Base-by-base conservation (phyloP, 2,113 vertebrate species). In the Gavialis gangeticus region DNA sequence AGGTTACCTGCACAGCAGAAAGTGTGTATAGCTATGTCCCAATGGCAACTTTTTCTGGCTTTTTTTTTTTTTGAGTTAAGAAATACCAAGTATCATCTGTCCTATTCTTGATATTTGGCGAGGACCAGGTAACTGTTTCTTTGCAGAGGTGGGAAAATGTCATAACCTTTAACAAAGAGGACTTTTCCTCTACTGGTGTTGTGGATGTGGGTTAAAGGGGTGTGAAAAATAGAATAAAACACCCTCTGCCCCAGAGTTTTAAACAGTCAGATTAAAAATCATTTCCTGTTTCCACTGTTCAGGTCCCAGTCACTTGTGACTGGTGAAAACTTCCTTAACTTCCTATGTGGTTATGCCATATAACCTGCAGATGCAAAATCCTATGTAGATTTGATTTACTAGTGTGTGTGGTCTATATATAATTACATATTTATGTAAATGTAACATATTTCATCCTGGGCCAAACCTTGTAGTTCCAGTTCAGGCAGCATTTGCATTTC, bases 401-500 rank as follows among this genome's bases (percentile, higher is more conserved):
- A 73, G 34, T 46, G 46, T 46, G 46, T 46, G 46, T 46, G 46
- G 46, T 46, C 46, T 46, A 46, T 46, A 46, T 46, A 46, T 22
- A 13, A 19, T 24, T 73, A 46, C 69, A 46, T 46, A 46, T n/a
- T n/a, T n/a, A 24, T 22, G 34, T 46, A 73, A 73, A 73, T 73
- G 21, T 46, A 37, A 37, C 13, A 19, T 17, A 34, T 30, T 69
- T 69, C 34, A 73, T 46, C 34, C 34, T 46, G 4, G 34, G 34
- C 46, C 57, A 71, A 54, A 5, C 46, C 58, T n/a, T 58, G 71
- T 54, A 93, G 66, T 77, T 85, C 12, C 30, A 75, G 58, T 17
- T 60, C 3, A 4, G 82, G 84, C 89, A 91, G 57, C 34, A 77
- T 91, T 91, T 69, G 78, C 77, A 82, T 66, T 94, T 84, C 87